phyloP scores from a whole-genome alignment of 2,888 invertebrate genomes.

The Gymnocheta viridis region DNA sequence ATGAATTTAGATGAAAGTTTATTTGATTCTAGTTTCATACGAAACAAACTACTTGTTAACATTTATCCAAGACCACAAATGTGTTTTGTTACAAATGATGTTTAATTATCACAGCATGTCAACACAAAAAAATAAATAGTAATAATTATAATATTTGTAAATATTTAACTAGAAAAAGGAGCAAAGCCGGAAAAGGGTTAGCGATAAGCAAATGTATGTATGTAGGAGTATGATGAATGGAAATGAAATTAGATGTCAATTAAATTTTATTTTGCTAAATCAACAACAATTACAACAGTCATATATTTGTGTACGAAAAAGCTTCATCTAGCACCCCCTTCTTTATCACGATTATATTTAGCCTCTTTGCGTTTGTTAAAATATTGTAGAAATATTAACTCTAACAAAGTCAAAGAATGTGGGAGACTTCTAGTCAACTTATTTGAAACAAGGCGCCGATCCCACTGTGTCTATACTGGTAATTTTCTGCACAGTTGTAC shows the following conservation, averaged over 20 bases:
- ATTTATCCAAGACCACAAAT: not conserved
- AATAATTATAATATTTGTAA: not conserved
- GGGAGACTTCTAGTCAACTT: too few species aligned
- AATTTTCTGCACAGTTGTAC: too few species aligned
- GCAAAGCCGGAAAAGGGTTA: slow-evolving; percentile 44
- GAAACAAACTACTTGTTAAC: not conserved
- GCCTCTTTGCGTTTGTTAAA: too few species aligned
- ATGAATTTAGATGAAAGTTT: slow-evolving; percentile 6
- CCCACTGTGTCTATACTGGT: too few species aligned
- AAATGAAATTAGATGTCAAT: slow-evolving; percentile 23
- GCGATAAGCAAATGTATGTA: not conserved
- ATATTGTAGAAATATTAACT: too few species aligned
- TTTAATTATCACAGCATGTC: slow-evolving; percentile 63
- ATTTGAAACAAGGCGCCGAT: too few species aligned
- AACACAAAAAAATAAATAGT: not conserved
- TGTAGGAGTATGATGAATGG: not conserved
- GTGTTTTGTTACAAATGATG: not conserved
- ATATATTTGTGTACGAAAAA: too few species aligned
- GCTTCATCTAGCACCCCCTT: too few species aligned
- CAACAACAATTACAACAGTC: too few species aligned
- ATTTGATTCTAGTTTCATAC: not conserved
- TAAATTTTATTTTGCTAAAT: slow-evolving; percentile 22
- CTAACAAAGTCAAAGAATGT: too few species aligned
- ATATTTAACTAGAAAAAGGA: slow-evolving; percentile 32
- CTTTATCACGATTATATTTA: too few species aligned